Evolutionary conservation across 2,797 vertebrate genomes (phyloP).

Genomic region (Limosa lapponica): DNA sequence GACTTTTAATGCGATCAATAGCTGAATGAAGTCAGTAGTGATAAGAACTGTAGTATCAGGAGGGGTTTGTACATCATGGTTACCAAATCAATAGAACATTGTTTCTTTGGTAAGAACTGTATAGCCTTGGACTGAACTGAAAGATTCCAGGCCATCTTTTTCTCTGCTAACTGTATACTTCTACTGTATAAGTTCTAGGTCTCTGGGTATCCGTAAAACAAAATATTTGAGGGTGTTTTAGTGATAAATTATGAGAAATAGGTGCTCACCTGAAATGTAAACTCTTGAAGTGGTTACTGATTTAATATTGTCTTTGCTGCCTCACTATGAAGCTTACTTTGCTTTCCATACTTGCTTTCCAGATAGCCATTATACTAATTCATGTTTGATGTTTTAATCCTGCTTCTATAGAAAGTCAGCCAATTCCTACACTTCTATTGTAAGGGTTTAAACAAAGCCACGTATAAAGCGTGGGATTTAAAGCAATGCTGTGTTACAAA

Average conservation of each 20-base stretch:
- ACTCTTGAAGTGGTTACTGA: not conserved
- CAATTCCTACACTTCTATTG: slow-evolving; percentile 11
- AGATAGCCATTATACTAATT: not conserved
- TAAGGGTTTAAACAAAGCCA: slow-evolving; percentile 17
- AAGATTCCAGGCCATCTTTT: not conserved
- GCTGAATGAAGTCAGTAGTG: not conserved
- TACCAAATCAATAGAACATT: not conserved
- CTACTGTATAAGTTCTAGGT: not conserved
- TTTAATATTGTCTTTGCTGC: not conserved
- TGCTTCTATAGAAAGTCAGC: slow-evolving; percentile 8
- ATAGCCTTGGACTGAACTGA: not conserved
- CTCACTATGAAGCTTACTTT: not conserved
- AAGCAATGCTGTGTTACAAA: slow-evolving; percentile 23
- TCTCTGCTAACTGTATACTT: not conserved
- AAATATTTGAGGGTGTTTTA: not conserved
- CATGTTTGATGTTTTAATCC: slow-evolving; percentile 46
- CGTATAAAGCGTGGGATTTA: slow-evolving; percentile 5
- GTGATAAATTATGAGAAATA: not conserved
- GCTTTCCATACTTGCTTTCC: not conserved
- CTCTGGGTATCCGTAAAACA: not conserved
- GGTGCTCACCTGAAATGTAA: not conserved
- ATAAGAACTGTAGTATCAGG: not conserved
- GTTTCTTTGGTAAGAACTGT: not conserved
- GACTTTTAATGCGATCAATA: not conserved
- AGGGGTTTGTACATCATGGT: not conserved